Percentiles rank a stretch among this genome's conserved stretches.
These are phyloP conservation scores for Dolichopus griseipennis DNA, from an alignment of 2,888 invertebrate genomes.

Conservation along the genomic window DNA sequence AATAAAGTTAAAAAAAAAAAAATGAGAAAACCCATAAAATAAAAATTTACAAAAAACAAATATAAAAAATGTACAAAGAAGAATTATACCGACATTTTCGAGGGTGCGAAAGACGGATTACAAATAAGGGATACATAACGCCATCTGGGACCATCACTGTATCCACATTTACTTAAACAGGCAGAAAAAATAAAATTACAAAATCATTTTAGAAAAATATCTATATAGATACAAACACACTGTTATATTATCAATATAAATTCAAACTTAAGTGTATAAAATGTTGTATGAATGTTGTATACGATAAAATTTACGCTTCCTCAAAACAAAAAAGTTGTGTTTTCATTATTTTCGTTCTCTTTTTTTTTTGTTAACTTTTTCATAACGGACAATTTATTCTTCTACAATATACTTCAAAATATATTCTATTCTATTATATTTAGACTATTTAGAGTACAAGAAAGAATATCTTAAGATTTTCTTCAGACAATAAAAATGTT, in stretches of 20 bases:
- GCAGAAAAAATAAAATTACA: not conserved
- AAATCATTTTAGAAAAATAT: not conserved
- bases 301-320: not conserved
- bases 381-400: too few species aligned
- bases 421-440: too few species aligned
- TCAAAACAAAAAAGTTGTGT: not conserved
- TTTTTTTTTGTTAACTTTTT: not conserved
- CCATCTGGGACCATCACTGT: conserved; percentile 29
- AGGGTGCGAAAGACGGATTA: conserved; percentile 31
- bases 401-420: too few species aligned
- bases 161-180: conserved; percentile 18
- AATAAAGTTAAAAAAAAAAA: not conserved
- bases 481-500: too few species aligned
- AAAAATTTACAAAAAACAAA: conserved; percentile 8
- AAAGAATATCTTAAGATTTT: too few species aligned
- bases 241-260: not conserved
- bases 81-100: conserved; percentile 26
- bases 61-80: conserved; percentile 7
- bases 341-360: not conserved
- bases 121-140: conserved; percentile 28
- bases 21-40: conserved; percentile 9
- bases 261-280: not conserved
- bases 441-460: too few species aligned
- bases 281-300: not conserved
- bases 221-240: not conserved